A percentile compares a stretch with the other conserved stretches of the same genome.
Evolutionary conservation across 1,140 invertebrate genomes (phyloP).

Genomic region (Oreohelix idahoensis): DNA sequence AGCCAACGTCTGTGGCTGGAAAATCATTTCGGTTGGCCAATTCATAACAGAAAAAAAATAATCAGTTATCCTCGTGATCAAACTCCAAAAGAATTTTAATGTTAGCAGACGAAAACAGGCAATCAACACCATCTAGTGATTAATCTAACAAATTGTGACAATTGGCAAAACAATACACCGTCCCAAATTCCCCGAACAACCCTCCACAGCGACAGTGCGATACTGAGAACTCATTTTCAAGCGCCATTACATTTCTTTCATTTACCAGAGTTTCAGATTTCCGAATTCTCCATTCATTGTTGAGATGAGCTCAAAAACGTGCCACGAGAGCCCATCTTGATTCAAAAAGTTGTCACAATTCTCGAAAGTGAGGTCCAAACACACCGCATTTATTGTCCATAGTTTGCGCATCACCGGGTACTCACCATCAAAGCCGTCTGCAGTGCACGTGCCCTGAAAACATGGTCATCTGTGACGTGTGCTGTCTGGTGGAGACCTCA

Average conservation of each 20-base stretch:
- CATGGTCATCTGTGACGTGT: constrained; percentile 4
- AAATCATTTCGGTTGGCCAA: too few species aligned
- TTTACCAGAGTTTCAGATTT: background rate
- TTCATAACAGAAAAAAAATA: too few species aligned
- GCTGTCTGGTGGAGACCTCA: background rate
- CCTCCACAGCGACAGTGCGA: background rate
- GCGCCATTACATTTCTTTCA: background rate
- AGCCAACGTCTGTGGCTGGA: too few species aligned
- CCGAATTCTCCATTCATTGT: background rate
- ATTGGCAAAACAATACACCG: background rate
- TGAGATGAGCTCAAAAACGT: background rate
- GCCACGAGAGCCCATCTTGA: background rate
- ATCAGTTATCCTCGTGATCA: background rate
- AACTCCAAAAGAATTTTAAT: background rate
- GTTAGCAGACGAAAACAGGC: background rate
- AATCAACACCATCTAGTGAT: background rate
- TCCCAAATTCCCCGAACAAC: background rate
- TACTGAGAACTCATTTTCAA: background rate
- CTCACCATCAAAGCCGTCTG: background rate
- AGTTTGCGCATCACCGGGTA: background rate
- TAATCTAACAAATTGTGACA: background rate
- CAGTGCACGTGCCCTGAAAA: background rate
- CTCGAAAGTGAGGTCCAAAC: background rate
- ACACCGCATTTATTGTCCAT: constrained; percentile 2
- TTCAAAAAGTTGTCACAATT: background rate